Percentiles rank a stretch among this genome's conserved stretches.
These are phyloP conservation scores for Dryomyza anilis DNA, from an alignment of 2,888 invertebrate genomes.

Conservation along the genomic window DNA sequence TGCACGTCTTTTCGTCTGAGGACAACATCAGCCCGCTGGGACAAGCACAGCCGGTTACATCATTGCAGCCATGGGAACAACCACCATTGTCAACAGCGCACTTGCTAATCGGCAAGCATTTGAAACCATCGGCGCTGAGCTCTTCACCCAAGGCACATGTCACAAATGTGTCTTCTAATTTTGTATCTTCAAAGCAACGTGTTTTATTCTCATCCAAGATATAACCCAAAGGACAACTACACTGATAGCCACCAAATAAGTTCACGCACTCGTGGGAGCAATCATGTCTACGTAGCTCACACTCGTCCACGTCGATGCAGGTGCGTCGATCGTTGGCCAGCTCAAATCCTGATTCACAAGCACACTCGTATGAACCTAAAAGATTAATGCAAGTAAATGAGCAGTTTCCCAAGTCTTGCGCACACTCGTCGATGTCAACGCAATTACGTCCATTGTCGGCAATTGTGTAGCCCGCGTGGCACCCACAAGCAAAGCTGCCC, in stretches of 20 bases:
- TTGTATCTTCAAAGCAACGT: constrained; percentile 47
- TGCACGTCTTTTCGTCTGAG: constrained; percentile 58
- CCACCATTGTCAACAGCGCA: constrained; percentile 37
- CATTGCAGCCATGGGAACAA: constrained; percentile 56
- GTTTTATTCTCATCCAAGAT: constrained; percentile 49
- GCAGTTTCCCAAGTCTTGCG: constrained; percentile 64
- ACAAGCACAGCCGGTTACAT: constrained; percentile 65
- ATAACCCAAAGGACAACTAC: constrained; percentile 65
- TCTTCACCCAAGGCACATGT: constrained; percentile 57
- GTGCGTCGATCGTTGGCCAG: constrained; percentile 51
- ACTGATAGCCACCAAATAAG: constrained; percentile 64
- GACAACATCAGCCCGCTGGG: constrained; percentile 52
- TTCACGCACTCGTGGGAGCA: constrained; percentile 66
- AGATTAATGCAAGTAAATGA: constrained; percentile 66
- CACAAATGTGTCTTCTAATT: constrained; percentile 41
- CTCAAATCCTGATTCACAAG: constrained; percentile 63
- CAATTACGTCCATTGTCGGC: constrained; percentile 52
- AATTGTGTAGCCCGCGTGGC: constrained; percentile 60
- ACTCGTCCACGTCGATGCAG: constrained; percentile 63
- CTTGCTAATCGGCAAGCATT: constrained; percentile 46
- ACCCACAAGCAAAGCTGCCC: constrained; percentile 64
- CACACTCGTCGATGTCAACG: constrained; percentile 67
- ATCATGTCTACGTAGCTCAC: constrained; percentile 54
- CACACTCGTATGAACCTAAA: constrained; percentile 62
- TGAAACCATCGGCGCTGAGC: constrained; percentile 48